Evolutionary conservation across 35 echinoderm and acorn worm species (phyloP), one percentile per base, ranked within the genome.

Genomic region (Holothuria glaberrima): DNA sequence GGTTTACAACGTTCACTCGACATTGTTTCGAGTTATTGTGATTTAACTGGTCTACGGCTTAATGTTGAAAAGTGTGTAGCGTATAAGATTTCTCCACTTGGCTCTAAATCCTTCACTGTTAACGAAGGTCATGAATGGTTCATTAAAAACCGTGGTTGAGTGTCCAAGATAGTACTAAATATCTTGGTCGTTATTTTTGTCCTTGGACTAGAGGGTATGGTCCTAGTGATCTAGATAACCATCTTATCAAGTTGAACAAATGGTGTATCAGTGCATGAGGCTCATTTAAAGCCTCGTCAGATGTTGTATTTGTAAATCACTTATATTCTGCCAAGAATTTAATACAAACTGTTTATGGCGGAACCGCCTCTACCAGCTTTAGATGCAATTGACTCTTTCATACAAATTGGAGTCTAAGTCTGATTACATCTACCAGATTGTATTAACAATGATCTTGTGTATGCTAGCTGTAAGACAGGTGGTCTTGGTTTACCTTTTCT

Each of bases 81-180:
- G 4, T 69, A 69, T 69, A 69, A 69, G 21, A 27, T 69, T 27
- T 26, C 20, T 17, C 66, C 66, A 5, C 70, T 74, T 4, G 16
- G 70, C 18, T 18, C 28, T 41, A 74, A 74, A 74, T 74, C 30
- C 32, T 74, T 74, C 32, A 74, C 70, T 41, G 70, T 74, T 10
- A 74, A 74, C 17, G 30, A 74, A 35, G 70, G 70, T 33, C 0
- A 35, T 21, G 70, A 74, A 14, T 74, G 70, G 70, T 34, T 38
- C 3, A 74, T 74, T 35, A 20, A 20, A 21, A 30, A 34, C 70
- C 70, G 18, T 74, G 70, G 70, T 36, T 78, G 17, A 48, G 41
- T 78, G 29, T 35, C 9, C 7, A 19, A 5, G 2, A 48, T 22
- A 28, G 26, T 10, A 35, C 74, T 21, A 78, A 78, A 19, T 78